These are phyloP conservation scores for Alitta virens DNA, from an alignment of 2,888 invertebrate species.

Conservation along the genomic window DNA sequence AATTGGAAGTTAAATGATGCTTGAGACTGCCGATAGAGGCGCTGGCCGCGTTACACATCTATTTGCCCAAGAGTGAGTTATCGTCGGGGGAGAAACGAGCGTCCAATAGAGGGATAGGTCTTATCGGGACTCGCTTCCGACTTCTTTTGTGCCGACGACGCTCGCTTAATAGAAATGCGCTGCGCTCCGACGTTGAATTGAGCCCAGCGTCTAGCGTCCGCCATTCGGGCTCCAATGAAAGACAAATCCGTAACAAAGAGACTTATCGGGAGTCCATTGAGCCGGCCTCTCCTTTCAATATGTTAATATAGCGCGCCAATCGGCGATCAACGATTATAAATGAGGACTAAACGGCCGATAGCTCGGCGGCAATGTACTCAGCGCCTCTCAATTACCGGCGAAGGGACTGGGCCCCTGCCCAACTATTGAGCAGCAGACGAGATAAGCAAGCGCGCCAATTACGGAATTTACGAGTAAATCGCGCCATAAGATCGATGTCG, in stretches of 20 bases:
- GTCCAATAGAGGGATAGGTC: too few relatives aligned
- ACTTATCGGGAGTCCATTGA: neutral
- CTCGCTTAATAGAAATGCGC: too few relatives aligned
- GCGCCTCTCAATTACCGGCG: neutral
- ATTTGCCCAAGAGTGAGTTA: too few relatives aligned
- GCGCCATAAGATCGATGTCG: neutral
- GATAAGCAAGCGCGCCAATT: neutral
- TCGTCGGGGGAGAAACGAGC: too few relatives aligned
- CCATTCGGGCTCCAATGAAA: neutral
- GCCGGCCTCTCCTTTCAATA: neutral
- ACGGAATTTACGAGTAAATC: neutral
- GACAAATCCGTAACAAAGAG: slow-evolving; percentile 1
- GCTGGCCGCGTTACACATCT: too few relatives aligned
- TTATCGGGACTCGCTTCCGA: too few relatives aligned
- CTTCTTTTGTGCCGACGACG: too few relatives aligned
- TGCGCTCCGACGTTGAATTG: too few relatives aligned
- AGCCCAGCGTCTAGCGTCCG: too few relatives aligned
- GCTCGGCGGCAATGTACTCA: neutral
- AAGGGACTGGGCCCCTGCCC: neutral
- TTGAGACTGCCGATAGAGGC: too few relatives aligned
- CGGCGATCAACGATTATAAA: neutral
- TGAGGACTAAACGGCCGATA: neutral
- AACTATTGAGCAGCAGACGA: neutral
- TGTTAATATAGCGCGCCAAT: neutral
- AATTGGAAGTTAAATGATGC: too few relatives aligned